phyloP scores from a whole-genome alignment of 2,113 vertebrate genomes.

The Nanorana parkeri region DNA sequence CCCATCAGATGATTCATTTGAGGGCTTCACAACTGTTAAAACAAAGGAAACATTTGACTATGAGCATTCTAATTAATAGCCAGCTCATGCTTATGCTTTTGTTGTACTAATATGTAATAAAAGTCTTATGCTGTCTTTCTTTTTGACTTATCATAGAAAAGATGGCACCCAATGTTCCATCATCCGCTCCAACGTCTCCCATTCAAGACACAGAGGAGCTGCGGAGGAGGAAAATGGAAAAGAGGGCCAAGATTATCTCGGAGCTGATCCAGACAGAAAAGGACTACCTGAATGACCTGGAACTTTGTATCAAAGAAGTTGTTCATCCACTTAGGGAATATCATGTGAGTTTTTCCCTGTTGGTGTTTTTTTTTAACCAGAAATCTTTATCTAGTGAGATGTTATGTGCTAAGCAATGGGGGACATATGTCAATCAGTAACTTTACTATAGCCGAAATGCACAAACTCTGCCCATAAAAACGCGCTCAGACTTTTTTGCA shows the following conservation, averaged over 20 bases:
- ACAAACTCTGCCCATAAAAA: too few relatives aligned
- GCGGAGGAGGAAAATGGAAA: slow-evolving; percentile 81
- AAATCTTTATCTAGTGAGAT: too few relatives aligned
- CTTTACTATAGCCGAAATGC: too few relatives aligned
- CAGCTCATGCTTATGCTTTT: not conserved
- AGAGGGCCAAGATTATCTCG: slow-evolving; percentile 85
- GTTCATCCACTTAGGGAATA: slow-evolving; percentile 83
- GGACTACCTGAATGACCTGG: slow-evolving; percentile 84
- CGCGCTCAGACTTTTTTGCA: too few relatives aligned
- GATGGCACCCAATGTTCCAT: slow-evolving; percentile 78
- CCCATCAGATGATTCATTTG: too few relatives aligned
- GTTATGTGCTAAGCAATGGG: too few relatives aligned
- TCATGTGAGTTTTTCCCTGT: slow-evolving; percentile 76
- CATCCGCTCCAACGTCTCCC: slow-evolving; percentile 61
- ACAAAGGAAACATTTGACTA: too few relatives aligned
- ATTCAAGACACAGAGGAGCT: slow-evolving; percentile 77
- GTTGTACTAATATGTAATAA: too few relatives aligned
- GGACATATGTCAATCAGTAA: too few relatives aligned
- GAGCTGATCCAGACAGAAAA: slow-evolving; percentile 92
- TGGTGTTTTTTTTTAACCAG: too few relatives aligned
- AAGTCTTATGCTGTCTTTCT: not conserved
- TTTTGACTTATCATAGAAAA: slow-evolving; percentile 78
- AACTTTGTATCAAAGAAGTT: slow-evolving; percentile 88
- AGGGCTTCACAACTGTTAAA: too few relatives aligned
- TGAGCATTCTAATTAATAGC: too few relatives aligned